These are phyloP conservation scores for Malacosoma neustria DNA, from an alignment of 2,888 invertebrate genomes.

Conservation along the genomic window DNA sequence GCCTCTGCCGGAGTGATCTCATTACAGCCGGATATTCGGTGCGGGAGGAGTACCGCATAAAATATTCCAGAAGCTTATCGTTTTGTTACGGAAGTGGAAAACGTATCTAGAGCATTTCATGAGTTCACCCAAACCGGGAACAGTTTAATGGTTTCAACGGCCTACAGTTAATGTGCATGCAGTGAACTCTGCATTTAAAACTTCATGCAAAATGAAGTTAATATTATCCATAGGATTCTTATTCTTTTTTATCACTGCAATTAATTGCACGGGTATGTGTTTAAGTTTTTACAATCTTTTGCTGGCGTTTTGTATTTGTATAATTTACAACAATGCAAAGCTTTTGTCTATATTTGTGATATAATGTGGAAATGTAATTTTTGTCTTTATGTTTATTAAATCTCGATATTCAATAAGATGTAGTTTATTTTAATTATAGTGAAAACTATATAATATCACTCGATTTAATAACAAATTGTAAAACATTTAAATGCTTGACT, in stretches of 20 bases:
- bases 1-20: not conserved
- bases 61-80: constrained; percentile 17
- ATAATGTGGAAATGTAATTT: too few relatives aligned
- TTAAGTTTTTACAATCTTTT: not conserved
- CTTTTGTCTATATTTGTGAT: not conserved
- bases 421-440: too few relatives aligned
- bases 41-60: not conserved
- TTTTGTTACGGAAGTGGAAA: constrained; percentile 49
- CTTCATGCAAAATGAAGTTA: not conserved
- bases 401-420: too few relatives aligned
- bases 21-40: constrained; percentile 1
- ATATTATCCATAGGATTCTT: not conserved
- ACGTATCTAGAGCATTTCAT: constrained; percentile 41
- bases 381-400: too few relatives aligned
- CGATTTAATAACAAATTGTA: too few relatives aligned
- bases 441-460: too few relatives aligned
- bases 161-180: not conserved
- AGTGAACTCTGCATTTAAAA: not conserved
- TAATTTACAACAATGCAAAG: not conserved
- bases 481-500: too few relatives aligned
- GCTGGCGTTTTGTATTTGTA: not conserved
- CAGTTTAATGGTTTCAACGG: not conserved
- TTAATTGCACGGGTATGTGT: not conserved
- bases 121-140: constrained; percentile 22
- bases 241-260: not conserved